Percentiles rank a stretch among this genome's conserved stretches.
These are phyloP conservation scores for Phalacrocorax brasilianus DNA, from an alignment of 2,113 vertebrate genomes.

Conservation along the genomic window DNA sequence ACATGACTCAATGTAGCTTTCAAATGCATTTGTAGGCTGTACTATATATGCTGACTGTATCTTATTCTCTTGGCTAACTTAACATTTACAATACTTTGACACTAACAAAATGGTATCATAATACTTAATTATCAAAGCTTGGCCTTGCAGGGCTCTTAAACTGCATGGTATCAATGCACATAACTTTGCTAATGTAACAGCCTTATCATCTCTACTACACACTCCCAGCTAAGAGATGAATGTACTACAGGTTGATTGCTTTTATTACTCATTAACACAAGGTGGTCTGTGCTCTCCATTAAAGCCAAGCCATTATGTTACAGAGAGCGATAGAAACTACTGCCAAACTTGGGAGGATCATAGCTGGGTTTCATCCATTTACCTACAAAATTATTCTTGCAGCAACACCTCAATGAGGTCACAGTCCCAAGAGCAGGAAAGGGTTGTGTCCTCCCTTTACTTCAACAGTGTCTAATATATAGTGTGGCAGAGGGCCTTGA, in stretches of 20 bases:
- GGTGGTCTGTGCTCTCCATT: background rate
- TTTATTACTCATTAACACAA: constrained; percentile 47
- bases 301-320: background rate
- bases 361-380: background rate
- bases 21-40: background rate
- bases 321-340: background rate
- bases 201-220: background rate
- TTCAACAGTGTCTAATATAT: background rate
- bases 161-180: rapidly evolving
- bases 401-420: background rate
- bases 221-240: background rate
- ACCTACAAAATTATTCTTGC: background rate
- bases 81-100: background rate
- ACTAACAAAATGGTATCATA: background rate
- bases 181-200: background rate
- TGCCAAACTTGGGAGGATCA: background rate
- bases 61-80: background rate
- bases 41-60: background rate
- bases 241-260: background rate
- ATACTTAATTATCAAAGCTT: background rate
- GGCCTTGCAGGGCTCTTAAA: background rate
- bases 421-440: background rate
- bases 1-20: background rate
- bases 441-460: background rate
- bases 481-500: background rate